Percentiles rank a stretch among this genome's conserved stretches.
Conservation (phyloP, 2,797 vertebrate genomes). For the Pseudochaenichthys georgianus region DNA sequence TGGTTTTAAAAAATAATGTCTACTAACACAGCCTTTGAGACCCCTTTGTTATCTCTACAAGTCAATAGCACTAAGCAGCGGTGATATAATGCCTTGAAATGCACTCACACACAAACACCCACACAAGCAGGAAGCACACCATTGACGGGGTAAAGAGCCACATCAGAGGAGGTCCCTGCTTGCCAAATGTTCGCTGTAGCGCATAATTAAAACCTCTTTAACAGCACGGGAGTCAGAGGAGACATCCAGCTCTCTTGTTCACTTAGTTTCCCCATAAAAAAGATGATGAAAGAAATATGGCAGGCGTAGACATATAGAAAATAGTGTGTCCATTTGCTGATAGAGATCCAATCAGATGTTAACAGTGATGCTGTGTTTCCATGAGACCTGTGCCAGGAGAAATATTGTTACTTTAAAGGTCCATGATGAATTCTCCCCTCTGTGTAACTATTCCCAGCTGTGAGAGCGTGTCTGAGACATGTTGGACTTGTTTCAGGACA, state of each 20-base stretch:
- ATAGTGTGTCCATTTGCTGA: constrained; percentile 8
- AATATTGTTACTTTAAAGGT: constrained; percentile 12
- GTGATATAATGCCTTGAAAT: constrained; percentile 39
- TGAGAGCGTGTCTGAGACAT: background rate
- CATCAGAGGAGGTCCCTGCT: constrained; percentile 43
- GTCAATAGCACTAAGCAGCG: background rate
- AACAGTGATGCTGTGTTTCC: background rate
- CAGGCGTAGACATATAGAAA: constrained; percentile 10
- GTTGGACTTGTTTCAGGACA: background rate
- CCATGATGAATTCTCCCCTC: background rate
- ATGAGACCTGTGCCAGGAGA: background rate
- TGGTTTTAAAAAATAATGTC: background rate
- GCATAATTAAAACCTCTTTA: constrained; percentile 74
- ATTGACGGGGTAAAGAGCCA: constrained; percentile 65
- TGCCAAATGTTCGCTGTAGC: constrained; percentile 63
- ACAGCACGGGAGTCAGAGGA: constrained; percentile 44
- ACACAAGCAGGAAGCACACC: constrained; percentile 42
- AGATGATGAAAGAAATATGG: constrained; percentile 23
- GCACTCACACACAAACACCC: constrained; percentile 35
- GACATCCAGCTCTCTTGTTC: constrained; percentile 31
- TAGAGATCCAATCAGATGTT: constrained; percentile 6
- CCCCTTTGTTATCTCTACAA: constrained; percentile 5
- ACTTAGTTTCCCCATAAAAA: constrained; percentile 17
- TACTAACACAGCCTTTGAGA: constrained; percentile 8
- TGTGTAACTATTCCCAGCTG: background rate